Conservation (phyloP, 2,113 vertebrate species). For the Chamaetylas fuelleborni region DNA sequence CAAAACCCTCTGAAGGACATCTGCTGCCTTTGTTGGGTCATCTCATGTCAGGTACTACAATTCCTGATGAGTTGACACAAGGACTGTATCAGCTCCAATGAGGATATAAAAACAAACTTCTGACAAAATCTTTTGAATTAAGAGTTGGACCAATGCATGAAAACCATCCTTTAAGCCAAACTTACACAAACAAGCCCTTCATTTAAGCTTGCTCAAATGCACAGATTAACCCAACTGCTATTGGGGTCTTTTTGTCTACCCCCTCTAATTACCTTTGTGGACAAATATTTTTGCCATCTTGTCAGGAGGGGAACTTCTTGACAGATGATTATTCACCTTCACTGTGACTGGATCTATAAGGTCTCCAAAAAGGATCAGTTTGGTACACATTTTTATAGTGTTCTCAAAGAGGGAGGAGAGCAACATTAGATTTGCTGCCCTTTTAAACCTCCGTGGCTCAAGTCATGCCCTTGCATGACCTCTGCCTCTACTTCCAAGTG, state of each 20-base stretch:
- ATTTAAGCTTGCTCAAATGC: not conserved
- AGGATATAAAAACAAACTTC: not conserved
- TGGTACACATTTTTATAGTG: not conserved
- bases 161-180: not conserved
- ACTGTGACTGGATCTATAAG: not conserved
- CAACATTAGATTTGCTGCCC: not conserved
- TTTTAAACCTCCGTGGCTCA: not conserved
- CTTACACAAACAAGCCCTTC: not conserved
- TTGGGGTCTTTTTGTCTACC: not conserved
- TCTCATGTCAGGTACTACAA: not conserved
- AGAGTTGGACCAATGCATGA: not conserved
- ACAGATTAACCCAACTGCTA: not conserved
- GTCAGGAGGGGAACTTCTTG: not conserved
- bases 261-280: not conserved
- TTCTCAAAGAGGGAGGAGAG: not conserved
- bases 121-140: not conserved
- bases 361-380: not conserved
- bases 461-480: not conserved
- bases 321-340: not conserved
- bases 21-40: not conserved
- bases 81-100: not conserved
- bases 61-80: not conserved
- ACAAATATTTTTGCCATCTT: not conserved
- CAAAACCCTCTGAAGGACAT: not conserved
- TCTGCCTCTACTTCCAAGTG: not conserved